A percentile compares a stretch with the other conserved stretches of the same genome.
These are phyloP conservation scores for Drosophila bipectinata DNA, from an alignment of 1,140 invertebrate species.

Conservation along the genomic window DNA sequence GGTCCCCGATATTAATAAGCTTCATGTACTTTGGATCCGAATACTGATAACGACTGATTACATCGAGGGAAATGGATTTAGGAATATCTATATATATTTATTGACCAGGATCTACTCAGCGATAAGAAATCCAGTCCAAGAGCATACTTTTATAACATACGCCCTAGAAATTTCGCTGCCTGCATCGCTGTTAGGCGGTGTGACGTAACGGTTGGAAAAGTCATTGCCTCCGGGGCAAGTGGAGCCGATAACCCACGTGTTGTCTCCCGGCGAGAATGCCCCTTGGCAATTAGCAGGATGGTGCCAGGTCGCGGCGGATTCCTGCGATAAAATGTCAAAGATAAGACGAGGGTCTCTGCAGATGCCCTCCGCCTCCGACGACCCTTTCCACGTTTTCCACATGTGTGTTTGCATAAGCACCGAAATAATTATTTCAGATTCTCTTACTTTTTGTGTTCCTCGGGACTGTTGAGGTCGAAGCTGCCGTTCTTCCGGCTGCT, in stretches of 20 bases:
- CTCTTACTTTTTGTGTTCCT: conserved; percentile 76
- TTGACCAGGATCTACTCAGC: background rate
- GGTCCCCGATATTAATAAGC: conserved; percentile 2
- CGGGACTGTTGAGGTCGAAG: conserved; percentile 78
- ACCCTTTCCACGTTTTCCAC: conserved; percentile 26
- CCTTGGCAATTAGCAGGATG: conserved; percentile 59
- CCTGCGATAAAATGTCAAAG: conserved; percentile 46
- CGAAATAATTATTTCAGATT: conserved; percentile 19
- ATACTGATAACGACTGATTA: conserved; percentile 4
- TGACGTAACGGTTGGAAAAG: conserved; percentile 53
- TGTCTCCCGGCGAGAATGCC: conserved; percentile 31
- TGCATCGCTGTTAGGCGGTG: conserved; percentile 11
- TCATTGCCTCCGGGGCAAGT: conserved; percentile 36
- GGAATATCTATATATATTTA: conserved; percentile 15
- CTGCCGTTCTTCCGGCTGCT: conserved; percentile 66
- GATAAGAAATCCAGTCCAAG: conserved; percentile 1
- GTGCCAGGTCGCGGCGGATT: conserved; percentile 56
- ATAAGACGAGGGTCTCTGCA: conserved; percentile 50
- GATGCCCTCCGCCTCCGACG: conserved; percentile 2
- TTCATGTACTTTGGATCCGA: background rate
- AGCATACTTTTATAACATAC: background rate
- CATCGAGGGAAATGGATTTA: background rate
- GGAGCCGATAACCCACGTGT: conserved; percentile 72
- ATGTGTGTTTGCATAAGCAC: conserved; percentile 50
- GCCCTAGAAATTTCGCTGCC: conserved; percentile 18